phyloP scores from a whole-genome alignment of 1,140 invertebrate genomes.

The Drosophila sproati region DNA sequence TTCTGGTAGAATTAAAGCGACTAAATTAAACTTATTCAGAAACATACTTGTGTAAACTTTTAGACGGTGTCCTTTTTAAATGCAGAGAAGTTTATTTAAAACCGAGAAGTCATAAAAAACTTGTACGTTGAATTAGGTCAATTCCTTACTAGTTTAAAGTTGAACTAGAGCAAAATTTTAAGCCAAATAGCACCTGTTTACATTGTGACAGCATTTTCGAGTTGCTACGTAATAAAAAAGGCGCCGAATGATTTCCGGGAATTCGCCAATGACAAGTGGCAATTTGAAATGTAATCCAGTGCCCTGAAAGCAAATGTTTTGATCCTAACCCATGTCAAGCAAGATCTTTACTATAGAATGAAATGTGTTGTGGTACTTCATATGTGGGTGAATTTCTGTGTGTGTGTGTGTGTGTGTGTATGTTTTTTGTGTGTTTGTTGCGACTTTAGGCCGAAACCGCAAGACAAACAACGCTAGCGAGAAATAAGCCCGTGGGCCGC shows the following conservation, averaged over 20 bases:
- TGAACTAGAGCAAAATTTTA: not conserved
- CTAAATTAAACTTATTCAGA: too few species aligned
- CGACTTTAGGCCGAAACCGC: slow-evolving; percentile 44
- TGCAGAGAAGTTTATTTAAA: too few species aligned
- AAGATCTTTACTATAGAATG: slow-evolving; percentile 27
- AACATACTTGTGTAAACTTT: too few species aligned
- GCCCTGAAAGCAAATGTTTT: slow-evolving; percentile 2
- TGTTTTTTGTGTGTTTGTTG: slow-evolving; percentile 7
- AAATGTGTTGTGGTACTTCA: slow-evolving; percentile 21
- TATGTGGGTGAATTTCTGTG: slow-evolving; percentile 3
- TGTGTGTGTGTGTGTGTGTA: slow-evolving; percentile 7
- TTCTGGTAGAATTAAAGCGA: too few species aligned
- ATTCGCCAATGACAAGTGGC: slow-evolving; percentile 22
- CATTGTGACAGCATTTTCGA: slow-evolving; percentile 2
- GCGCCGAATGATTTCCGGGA: not conserved
- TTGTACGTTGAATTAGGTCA: not conserved
- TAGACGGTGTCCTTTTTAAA: too few species aligned
- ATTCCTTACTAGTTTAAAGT: not conserved
- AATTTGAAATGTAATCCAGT: slow-evolving; percentile 30
- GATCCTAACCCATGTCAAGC: slow-evolving; percentile 51
- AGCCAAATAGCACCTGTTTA: not conserved
- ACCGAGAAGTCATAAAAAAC: not conserved
- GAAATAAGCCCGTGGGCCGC: slow-evolving; percentile 50
- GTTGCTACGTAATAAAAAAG: not conserved
- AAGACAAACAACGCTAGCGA: slow-evolving; percentile 57